phyloP scores from a whole-genome alignment of 2,797 vertebrate genomes.

The Octomys mimax region DNA sequence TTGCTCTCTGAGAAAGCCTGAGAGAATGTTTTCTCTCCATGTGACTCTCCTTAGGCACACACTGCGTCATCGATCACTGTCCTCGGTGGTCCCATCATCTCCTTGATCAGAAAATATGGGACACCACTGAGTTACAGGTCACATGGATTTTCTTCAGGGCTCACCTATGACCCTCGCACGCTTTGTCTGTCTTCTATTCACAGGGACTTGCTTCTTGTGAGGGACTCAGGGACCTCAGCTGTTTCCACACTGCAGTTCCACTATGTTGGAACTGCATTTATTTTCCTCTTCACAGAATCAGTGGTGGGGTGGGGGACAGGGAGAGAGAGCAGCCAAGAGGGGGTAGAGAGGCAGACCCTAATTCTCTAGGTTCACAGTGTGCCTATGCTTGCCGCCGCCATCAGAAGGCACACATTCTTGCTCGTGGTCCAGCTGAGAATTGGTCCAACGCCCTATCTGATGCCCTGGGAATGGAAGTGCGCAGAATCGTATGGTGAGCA shows the following conservation, averaged over 20 bases:
- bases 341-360: background rate
- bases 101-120: no score
- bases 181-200: background rate
- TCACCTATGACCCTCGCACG: background rate
- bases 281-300: background rate
- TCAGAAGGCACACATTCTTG: background rate
- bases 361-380: background rate
- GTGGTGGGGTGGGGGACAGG: background rate
- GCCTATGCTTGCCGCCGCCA: background rate
- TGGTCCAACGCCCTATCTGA: background rate
- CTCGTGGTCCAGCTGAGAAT: background rate
- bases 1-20: no score
- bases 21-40: no score
- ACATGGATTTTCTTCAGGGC: background rate
- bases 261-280: background rate
- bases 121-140: no score
- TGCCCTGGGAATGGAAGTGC: background rate
- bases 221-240: background rate
- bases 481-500: accelerated
- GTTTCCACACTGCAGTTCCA: background rate
- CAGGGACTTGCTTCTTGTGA: background rate
- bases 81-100: no score
- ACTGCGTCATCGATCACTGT: no score
- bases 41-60: no score
- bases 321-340: background rate